Base-by-base conservation (phyloP, 1,140 invertebrate genomes). In the Leptonema lineaticorne region DNA sequence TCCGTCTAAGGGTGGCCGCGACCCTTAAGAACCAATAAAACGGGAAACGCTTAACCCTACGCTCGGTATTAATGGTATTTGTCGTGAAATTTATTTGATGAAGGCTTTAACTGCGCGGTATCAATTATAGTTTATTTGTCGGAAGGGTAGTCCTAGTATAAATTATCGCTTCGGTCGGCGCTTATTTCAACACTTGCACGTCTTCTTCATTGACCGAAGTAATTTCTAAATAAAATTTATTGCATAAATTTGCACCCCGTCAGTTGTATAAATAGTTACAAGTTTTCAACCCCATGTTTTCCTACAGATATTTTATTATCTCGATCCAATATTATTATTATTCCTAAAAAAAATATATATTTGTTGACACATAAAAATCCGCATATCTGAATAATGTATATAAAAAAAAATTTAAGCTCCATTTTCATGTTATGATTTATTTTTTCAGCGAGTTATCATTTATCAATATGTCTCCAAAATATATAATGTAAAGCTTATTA, bases 11-110 rank as follows among this genome's bases (percentile, higher is more conserved):
- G 20, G 29, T 11, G 30, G 8, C 9, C 14, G 29, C 63, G 48
- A 53, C 46, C 63, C 63, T 64, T 48, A 64, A 64, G 30, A 64
- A 64, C 37, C 37, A 48, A 64, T 64, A 30, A 64, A 64, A 64
- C 33, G 28, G 48, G 48, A 53, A 64, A 64, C 37, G 60, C 46
- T 48, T 48, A 50, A 48, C 63, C 63, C 48, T 37, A 59, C 57
- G 28, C 57, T 59, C 57, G 57, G 57, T 33, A 37, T 33, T 37
- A 59, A 59, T 59, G 57, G 50, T 53, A 53, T 53, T 53, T 53
- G 50, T 53, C 50, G 50, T 53, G 50, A 53, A 53, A 53, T 53
- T 53, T 53, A 53, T 53, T 53, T 53, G 50, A 53, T 53, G 50
- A 53, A 53, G 50, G 50, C 50, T 53, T 53, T 53, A 53, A 53